phyloP scores from a whole-genome alignment of 2,113 vertebrate species.

The Ancistrus triradiatus region DNA sequence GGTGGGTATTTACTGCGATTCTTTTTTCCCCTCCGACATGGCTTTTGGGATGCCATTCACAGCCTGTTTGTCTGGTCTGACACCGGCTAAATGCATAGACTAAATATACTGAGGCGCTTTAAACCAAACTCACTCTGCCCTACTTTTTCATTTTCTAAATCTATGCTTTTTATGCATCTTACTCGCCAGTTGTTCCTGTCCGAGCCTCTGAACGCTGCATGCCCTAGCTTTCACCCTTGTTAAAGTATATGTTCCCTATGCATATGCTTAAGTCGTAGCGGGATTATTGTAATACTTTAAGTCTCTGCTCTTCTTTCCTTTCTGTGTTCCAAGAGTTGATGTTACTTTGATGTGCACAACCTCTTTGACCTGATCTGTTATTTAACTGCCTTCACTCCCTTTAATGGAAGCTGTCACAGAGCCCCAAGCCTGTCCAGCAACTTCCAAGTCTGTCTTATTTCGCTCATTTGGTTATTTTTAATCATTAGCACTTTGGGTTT shows the following conservation, averaged over 20 bases:
- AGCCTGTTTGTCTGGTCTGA: slow-evolving; percentile 16
- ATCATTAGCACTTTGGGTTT: no score
- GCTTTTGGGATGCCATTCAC: no score
- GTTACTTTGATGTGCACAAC: slow-evolving; percentile 28
- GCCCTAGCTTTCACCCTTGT: slow-evolving; percentile 27
- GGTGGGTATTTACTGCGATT: slow-evolving; percentile 37
- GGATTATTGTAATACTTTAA: slow-evolving; percentile 19
- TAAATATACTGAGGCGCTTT: no score
- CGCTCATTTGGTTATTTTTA: slow-evolving; percentile 30
- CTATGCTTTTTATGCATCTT: neutral
- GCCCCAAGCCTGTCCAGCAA: slow-evolving; percentile 3
- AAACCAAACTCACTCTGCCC: slow-evolving; percentile 5
- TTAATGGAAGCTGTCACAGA: slow-evolving; percentile 20
- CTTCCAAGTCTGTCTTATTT: slow-evolving; percentile 2
- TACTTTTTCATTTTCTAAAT: neutral
- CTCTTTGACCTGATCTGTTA: slow-evolving; percentile 26
- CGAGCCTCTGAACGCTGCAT: neutral
- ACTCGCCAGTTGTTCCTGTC: slow-evolving; percentile 5
- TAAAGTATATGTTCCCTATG: slow-evolving; percentile 17
- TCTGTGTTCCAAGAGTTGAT: neutral
- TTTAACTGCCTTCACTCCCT: slow-evolving; percentile 16
- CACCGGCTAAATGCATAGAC: no score
- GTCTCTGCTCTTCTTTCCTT: neutral
- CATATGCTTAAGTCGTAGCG: slow-evolving; percentile 4
- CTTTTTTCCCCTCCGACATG: no score